Conservation (phyloP, 2,888 invertebrate genomes). For the Idaea aversata region DNA sequence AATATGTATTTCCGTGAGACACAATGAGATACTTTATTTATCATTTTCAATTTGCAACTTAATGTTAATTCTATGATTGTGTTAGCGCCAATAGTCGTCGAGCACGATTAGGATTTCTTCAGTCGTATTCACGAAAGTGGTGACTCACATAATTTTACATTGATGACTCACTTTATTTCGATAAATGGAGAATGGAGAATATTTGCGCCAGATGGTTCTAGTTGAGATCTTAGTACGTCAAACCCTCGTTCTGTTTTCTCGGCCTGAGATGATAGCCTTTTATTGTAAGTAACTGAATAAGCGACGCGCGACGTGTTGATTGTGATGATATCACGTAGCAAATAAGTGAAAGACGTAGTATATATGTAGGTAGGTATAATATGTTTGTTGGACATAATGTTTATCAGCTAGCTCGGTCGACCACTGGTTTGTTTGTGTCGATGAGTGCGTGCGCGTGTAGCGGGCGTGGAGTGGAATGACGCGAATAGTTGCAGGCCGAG, state of each 20-base stretch:
- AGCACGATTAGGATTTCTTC: neutral
- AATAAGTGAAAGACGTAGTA: neutral
- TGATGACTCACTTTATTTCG: slow-evolving; percentile 2
- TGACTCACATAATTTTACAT: slow-evolving; percentile 2
- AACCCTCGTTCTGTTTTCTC: neutral
- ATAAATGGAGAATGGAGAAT: neutral
- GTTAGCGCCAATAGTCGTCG: neutral
- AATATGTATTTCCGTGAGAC: no score
- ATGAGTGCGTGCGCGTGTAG: slow-evolving; percentile 70
- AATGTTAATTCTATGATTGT: neutral
- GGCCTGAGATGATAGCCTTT: slow-evolving; percentile 2
- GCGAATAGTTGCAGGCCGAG: slow-evolving; percentile 70
- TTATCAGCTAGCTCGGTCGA: slow-evolving; percentile 48
- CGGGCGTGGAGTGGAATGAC: slow-evolving; percentile 61
- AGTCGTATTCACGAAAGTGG: slow-evolving; percentile 3
- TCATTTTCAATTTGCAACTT: neutral
- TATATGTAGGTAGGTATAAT: neutral
- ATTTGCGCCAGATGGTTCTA: slow-evolving; percentile 1
- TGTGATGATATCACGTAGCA: neutral
- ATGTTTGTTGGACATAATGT: slow-evolving; percentile 41
- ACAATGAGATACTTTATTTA: neutral
- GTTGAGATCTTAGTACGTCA: neutral
- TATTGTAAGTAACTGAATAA: neutral
- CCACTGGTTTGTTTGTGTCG: slow-evolving; percentile 64
- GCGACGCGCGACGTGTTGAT: neutral